Evolutionary conservation across 2,888 invertebrate species (phyloP), one percentile per base, ranked within the genome.

Genomic region (Nudaria mundana): DNA sequence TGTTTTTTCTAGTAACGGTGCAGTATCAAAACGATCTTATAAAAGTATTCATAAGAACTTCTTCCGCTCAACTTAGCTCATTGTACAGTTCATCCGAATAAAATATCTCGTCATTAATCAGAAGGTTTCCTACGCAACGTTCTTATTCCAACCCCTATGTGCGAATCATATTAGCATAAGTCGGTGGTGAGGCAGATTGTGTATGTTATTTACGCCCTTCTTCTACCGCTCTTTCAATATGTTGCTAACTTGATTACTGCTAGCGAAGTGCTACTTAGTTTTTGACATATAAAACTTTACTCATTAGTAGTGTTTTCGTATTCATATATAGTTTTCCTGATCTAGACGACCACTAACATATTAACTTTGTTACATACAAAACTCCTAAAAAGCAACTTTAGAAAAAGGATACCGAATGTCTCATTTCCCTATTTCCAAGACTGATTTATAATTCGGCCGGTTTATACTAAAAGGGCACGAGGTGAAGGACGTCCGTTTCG

Each of bases 401-500:
- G n/a, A n/a, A n/a, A n/a, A n/a, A n/a, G n/a, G n/a, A n/a, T n/a
- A n/a, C 30, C 5, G 13, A 37, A 30, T 35, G 38, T 41, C 26
- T 39, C 42, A 41, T 48, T 57, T 53, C 33, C 49, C 43, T 37
- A 41, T 37, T 50, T 52, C 43, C 37, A 44, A 40, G 33, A 50
- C 44, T 48, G 47, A 64, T 69, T 57, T 62, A 51, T 43, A 55
- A 71, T 64, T 64, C 53, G 48, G 67, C 40, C 65, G 76, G 67
- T 46, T 73, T 61, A 63, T 53, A 64, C 54, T 39, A 44, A 66
- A 85, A 85, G 85, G 85, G 75, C 83, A 84, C 71, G 74, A 66
- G 85, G 84, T 84, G 84, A 85, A 84, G 84, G 85, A 82, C 85
- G 77, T 66, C 40, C 51, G 65, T 53, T 69, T 64, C 64, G 73